Evolutionary conservation across 2,888 invertebrate genomes (phyloP).

Genomic region (Cryptocheilus praepositus): DNA sequence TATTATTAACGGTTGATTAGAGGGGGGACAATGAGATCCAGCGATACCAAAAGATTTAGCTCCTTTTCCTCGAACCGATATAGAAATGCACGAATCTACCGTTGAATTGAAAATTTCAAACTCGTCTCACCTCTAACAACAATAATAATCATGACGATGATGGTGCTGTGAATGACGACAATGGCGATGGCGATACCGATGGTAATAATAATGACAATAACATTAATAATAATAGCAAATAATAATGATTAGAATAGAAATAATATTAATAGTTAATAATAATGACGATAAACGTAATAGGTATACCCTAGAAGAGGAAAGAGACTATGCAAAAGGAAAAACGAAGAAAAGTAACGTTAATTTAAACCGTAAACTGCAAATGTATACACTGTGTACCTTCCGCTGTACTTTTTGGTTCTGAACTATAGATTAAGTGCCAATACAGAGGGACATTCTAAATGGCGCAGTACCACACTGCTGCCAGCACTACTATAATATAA

Average conservation of each 20-base stretch:
- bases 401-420: slow-evolving; percentile 50
- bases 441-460: slow-evolving; percentile 46
- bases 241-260: slow-evolving; percentile 33
- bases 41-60: slow-evolving; percentile 21
- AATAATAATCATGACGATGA: slow-evolving; percentile 10
- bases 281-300: not conserved
- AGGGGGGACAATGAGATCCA: slow-evolving; percentile 47
- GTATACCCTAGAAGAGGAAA: not conserved
- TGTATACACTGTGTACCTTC: slow-evolving; percentile 41
- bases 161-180: not conserved
- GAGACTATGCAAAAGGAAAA: slow-evolving; percentile 5
- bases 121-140: slow-evolving; percentile 2
- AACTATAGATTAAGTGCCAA: slow-evolving; percentile 47
- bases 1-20: slow-evolving; percentile 62
- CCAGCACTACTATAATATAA: slow-evolving; percentile 32
- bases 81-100: slow-evolving; percentile 17
- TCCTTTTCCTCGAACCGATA: slow-evolving; percentile 19
- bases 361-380: slow-evolving; percentile 46
- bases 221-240: slow-evolving; percentile 5
- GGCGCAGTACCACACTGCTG: slow-evolving; percentile 43
- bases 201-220: not conserved
- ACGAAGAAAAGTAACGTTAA: slow-evolving; percentile 36
- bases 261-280: slow-evolving; percentile 33
- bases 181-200: not conserved
- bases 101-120: not conserved